Percentiles rank a stretch among this genome's conserved stretches.
Conservation (phyloP, 2,888 invertebrate species). For the Antheraea assamensis region DNA sequence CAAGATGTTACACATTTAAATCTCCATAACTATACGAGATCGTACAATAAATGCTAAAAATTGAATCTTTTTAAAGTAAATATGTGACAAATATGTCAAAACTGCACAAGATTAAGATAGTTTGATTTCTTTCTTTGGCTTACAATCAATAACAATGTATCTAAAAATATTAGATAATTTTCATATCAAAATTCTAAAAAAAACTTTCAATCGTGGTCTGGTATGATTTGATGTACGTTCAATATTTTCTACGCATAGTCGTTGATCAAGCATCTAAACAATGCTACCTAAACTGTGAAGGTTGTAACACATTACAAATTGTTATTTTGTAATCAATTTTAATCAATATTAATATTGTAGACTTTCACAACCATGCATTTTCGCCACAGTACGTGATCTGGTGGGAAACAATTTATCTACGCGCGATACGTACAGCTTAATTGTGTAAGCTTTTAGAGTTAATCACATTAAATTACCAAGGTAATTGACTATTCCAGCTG, state of each 20-base stretch:
- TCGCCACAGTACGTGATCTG: slow-evolving; percentile 22
- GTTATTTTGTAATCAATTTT: slow-evolving; percentile 10
- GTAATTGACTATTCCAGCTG: background rate
- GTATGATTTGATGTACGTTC: background rate
- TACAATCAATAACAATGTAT: background rate
- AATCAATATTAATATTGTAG: slow-evolving; percentile 9
- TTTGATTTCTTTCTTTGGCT: background rate
- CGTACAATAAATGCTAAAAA: no score
- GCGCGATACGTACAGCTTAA: background rate
- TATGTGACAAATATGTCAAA: no score
- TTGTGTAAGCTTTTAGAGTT: slow-evolving; percentile 6
- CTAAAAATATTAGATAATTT: background rate
- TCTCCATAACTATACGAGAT: no score
- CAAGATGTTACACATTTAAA: no score
- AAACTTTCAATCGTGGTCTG: background rate
- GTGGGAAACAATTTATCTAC: slow-evolving; percentile 16
- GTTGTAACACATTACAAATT: background rate
- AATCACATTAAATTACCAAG: background rate
- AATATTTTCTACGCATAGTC: background rate
- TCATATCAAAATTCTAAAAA: background rate
- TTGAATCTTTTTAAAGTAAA: no score
- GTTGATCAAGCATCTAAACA: background rate
- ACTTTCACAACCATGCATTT: slow-evolving; percentile 17
- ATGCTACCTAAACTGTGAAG: background rate
- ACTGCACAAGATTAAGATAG: no score